Percentiles rank a stretch among this genome's conserved stretches.
Evolutionary conservation across 2,888 invertebrate genomes (phyloP).

Genomic region (Scaptomyza polygonia): DNA sequence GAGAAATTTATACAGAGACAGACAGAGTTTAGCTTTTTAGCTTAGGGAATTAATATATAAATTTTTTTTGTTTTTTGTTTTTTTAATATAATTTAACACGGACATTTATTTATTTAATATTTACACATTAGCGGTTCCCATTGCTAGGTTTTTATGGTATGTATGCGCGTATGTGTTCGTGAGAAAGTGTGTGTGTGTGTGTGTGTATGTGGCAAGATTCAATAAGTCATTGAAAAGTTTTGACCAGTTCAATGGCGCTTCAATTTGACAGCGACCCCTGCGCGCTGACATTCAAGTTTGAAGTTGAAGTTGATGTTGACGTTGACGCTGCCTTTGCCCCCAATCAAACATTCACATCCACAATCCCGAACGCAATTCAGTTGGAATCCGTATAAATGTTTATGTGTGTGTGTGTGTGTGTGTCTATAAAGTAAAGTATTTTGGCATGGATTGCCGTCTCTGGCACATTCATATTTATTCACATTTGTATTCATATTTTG

Average conservation of each 20-base stretch:
- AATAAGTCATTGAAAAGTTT: constrained; percentile 19
- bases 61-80: constrained; percentile 6
- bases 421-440: background rate
- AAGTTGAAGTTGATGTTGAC: constrained; percentile 23
- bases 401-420: constrained; percentile 3
- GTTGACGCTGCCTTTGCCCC: constrained; percentile 28
- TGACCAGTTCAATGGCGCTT: constrained; percentile 40
- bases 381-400: too few species aligned
- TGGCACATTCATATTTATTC: constrained; percentile 40
- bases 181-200: constrained; percentile 5
- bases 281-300: constrained; percentile 9
- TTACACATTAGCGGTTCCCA: constrained; percentile 48
- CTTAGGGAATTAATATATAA: background rate
- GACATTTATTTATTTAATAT: constrained; percentile 41
- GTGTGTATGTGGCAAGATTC: constrained; percentile 6
- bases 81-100: constrained; percentile 20
- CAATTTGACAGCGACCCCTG: constrained; percentile 16
- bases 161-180: constrained; percentile 14
- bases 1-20: constrained; percentile 14
- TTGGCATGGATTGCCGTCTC: constrained; percentile 20
- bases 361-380: background rate
- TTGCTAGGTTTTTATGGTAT: background rate
- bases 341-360: constrained; percentile 3
- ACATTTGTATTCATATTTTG: constrained; percentile 42
- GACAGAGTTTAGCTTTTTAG: constrained; percentile 26